Percentiles rank a stretch among this genome's conserved stretches.
phyloP scores from a whole-genome alignment of 1,140 invertebrate genomes.

The Aphidius gifuensis region DNA sequence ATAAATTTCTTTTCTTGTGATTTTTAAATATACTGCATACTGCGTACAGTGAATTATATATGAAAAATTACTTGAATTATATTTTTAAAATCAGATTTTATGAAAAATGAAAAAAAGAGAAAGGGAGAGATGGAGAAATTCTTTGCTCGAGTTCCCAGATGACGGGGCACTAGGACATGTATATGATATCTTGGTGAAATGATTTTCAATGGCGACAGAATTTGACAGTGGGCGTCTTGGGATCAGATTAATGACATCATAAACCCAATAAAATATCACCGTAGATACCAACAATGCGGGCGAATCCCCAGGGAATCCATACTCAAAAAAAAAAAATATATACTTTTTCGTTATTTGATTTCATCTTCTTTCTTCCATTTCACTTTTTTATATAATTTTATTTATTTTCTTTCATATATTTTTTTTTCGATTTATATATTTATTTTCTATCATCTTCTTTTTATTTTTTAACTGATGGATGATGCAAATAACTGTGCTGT shows the following conservation, averaged over 20 bases:
- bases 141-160: slow-evolving; percentile 29
- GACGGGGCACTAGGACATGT: slow-evolving; percentile 22
- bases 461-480: slow-evolving; percentile 43
- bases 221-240: slow-evolving; percentile 23
- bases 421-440: background rate
- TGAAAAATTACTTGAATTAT: too few species aligned
- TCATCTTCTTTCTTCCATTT: slow-evolving; percentile 11
- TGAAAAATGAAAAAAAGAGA: background rate
- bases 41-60: too few species aligned
- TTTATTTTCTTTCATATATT: slow-evolving; percentile 13
- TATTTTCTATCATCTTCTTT: slow-evolving; percentile 14
- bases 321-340: background rate
- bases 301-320: slow-evolving; percentile 24
- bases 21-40: too few species aligned
- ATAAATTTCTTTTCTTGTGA: too few species aligned
- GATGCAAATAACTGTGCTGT: slow-evolving; percentile 47
- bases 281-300: slow-evolving; percentile 29
- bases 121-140: background rate
- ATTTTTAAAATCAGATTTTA: too few species aligned
- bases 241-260: slow-evolving; percentile 34
- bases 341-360: slow-evolving; percentile 16
- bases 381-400: background rate
- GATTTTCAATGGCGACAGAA: slow-evolving; percentile 18
- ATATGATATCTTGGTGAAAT: slow-evolving; percentile 3
- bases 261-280: slow-evolving; percentile 37